Conservation (phyloP, 2,888 invertebrate species). For the Pelosia muscerda region DNA sequence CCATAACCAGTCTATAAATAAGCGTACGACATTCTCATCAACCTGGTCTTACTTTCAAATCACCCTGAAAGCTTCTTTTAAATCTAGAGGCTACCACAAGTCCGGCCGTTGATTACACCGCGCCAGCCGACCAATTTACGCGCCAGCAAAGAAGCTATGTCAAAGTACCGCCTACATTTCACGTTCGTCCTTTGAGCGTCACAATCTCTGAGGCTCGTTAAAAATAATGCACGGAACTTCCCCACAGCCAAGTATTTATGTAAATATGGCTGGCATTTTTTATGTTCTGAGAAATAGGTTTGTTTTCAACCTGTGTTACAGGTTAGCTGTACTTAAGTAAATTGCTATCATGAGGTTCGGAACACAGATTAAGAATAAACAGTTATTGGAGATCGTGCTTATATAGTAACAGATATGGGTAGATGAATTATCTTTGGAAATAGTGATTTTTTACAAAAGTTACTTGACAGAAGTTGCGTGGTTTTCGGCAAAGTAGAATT, state of each 20-base stretch:
- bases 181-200: constrained; percentile 38
- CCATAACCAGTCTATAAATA: neutral
- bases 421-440: neutral
- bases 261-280: constrained; percentile 23
- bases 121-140: constrained; percentile 38
- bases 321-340: neutral
- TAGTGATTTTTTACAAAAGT: neutral
- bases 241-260: constrained; percentile 22
- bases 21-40: constrained; percentile 7
- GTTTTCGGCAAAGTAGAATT: no score
- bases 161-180: constrained; percentile 42
- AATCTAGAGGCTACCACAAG: constrained; percentile 29
- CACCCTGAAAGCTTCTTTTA: constrained; percentile 8
- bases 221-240: constrained; percentile 38
- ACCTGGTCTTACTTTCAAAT: constrained; percentile 3
- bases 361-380: neutral
- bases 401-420: neutral
- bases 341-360: neutral
- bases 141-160: constrained; percentile 37
- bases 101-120: constrained; percentile 37
- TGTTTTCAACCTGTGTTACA: neutral
- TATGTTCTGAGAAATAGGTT: constrained; percentile 3
- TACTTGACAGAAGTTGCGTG: no score
- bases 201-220: constrained; percentile 36
- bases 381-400: neutral